Conservation (phyloP, 2,888 invertebrate species). For the Diadromus collaris region DNA sequence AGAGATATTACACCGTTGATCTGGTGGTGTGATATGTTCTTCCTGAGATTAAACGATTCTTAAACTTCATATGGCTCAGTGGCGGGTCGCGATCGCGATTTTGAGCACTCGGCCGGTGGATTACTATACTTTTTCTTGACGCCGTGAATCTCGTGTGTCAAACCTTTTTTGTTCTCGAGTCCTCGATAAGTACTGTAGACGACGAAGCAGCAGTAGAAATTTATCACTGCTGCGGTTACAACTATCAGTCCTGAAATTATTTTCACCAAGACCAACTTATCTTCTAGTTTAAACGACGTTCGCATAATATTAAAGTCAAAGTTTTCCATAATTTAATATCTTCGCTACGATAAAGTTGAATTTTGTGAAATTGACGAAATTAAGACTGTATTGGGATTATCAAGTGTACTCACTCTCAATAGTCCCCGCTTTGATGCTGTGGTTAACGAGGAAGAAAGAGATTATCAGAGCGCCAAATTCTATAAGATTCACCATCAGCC, state of each 20-base stretch:
- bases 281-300: background rate
- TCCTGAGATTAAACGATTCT: constrained; percentile 31
- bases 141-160: constrained; percentile 75
- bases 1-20: too few species aligned
- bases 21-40: too few species aligned
- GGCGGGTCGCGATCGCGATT: constrained; percentile 57
- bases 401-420: constrained; percentile 70
- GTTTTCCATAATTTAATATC: background rate
- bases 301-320: background rate
- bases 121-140: constrained; percentile 64
- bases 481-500: constrained; percentile 79
- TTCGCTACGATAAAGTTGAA: background rate
- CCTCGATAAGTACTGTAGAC: constrained; percentile 80
- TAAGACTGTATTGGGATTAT: background rate
- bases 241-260: constrained; percentile 70
- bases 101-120: constrained; percentile 58
- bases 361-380: background rate
- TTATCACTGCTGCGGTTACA: constrained; percentile 68
- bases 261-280: constrained; percentile 2
- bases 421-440: constrained; percentile 66
- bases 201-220: constrained; percentile 78
- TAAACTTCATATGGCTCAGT: constrained; percentile 70
- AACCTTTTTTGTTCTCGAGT: constrained; percentile 76
- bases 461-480: constrained; percentile 76
- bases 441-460: constrained; percentile 74